Percentiles rank a stretch among this genome's conserved stretches.
These are phyloP conservation scores for Andricus grossulariae DNA, from an alignment of 1,140 invertebrate genomes.

Conservation along the genomic window DNA sequence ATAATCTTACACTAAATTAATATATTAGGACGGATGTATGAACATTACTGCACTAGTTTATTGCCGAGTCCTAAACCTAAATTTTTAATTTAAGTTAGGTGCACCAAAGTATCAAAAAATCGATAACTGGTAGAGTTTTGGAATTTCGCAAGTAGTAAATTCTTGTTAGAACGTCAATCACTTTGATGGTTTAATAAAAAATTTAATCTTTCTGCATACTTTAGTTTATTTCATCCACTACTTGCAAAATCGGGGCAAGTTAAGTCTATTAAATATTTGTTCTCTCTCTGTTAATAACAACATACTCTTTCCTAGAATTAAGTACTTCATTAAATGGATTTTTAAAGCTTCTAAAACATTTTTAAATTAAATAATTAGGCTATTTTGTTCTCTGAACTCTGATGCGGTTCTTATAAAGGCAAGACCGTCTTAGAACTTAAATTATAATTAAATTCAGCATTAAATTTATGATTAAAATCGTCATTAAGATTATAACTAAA, in stretches of 20 bases:
- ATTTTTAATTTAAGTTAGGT: not conserved
- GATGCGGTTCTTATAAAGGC: too few species aligned
- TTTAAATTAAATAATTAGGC: constrained; percentile 1
- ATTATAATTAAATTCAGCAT: too few species aligned
- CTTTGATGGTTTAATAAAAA: too few species aligned
- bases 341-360: not conserved
- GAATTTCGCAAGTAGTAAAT: too few species aligned
- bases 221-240: not conserved
- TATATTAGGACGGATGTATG: constrained; percentile 20
- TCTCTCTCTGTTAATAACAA: constrained; percentile 1
- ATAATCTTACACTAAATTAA: constrained; percentile 7
- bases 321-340: too few species aligned
- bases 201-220: not conserved
- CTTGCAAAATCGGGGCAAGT: not conserved
- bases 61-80: not conserved
- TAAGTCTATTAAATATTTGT: constrained; percentile 4
- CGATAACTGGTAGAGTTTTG: not conserved
- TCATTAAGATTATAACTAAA: too few species aligned
- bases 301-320: too few species aligned
- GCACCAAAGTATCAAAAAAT: constrained; percentile 2
- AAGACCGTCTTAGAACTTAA: too few species aligned
- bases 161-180: too few species aligned
- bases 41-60: not conserved
- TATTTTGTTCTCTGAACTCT: not conserved
- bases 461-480: too few species aligned